Evolutionary conservation across 2,113 vertebrate genomes (phyloP).

Genomic region (Tringa solitaria): DNA sequence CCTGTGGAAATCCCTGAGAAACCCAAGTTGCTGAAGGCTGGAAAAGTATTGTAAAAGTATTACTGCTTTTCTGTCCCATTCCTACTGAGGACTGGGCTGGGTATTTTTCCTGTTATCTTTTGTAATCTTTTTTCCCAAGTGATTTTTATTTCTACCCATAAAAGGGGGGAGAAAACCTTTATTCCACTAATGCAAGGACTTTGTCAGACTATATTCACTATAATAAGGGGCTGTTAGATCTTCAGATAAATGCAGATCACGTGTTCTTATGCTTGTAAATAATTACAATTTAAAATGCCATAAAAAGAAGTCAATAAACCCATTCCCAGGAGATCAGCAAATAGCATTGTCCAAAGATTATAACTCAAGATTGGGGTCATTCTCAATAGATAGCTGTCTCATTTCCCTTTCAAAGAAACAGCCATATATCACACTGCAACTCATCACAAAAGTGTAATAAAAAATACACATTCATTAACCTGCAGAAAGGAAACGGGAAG

Average conservation of each 20-base stretch:
- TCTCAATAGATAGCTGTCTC: conserved; percentile 9
- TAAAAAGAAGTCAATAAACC: conserved; percentile 38
- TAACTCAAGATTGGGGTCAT: background rate
- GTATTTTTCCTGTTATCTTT: background rate
- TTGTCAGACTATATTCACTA: background rate
- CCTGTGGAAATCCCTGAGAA: background rate
- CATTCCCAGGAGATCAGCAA: conserved; percentile 4
- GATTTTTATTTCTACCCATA: background rate
- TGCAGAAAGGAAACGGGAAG: background rate
- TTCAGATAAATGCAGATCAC: conserved; percentile 3
- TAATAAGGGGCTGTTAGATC: background rate
- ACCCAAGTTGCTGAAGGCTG: background rate
- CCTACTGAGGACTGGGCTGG: background rate
- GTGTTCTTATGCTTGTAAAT: conserved; percentile 29
- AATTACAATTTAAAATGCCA: conserved; percentile 29
- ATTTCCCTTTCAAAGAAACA: conserved; percentile 35
- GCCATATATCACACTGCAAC: background rate
- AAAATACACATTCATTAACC: conserved; percentile 33
- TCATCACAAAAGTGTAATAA: conserved; percentile 12
- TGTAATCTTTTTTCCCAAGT: background rate
- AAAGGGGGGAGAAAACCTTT: background rate
- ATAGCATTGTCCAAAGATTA: background rate
- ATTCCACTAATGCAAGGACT: background rate
- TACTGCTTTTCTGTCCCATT: background rate
- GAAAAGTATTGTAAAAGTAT: background rate